phyloP scores from a whole-genome alignment of 2,797 vertebrate species.

The Acipenser transmontanus region DNA sequence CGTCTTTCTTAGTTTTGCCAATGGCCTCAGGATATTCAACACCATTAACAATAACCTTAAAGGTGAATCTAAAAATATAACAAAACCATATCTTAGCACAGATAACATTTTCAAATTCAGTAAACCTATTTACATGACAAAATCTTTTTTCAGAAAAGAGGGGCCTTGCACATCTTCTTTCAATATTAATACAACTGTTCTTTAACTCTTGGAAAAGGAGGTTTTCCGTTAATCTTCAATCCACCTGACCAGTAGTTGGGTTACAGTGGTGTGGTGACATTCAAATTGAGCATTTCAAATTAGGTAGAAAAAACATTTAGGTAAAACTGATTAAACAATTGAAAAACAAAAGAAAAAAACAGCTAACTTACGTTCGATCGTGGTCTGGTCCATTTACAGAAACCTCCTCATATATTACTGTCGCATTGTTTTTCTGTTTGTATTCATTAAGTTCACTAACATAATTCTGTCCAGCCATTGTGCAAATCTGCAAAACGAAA shows the following conservation, averaged over 20 bases:
- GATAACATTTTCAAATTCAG: no score
- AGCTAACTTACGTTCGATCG: conserved; percentile 46
- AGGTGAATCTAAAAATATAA: conserved; percentile 44
- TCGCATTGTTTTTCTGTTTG: conserved; percentile 12
- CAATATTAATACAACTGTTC: no score
- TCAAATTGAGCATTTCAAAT: no score
- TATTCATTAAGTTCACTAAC: conserved; percentile 37
- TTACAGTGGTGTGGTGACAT: no score
- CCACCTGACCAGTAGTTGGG: no score
- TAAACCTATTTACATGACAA: no score
- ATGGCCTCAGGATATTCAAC: conserved; percentile 36
- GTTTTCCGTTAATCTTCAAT: no score
- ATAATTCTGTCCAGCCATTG: conserved; percentile 41
- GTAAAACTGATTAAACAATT: no score
- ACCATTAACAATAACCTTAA: conserved; percentile 37
- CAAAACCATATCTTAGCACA: neutral
- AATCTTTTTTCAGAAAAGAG: no score
- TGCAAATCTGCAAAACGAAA: neutral
- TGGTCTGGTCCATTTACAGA: conserved; percentile 41
- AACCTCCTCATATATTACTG: conserved; percentile 33
- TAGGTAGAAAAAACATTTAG: no score
- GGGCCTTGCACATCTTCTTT: no score
- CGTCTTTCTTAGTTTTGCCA: conserved; percentile 59
- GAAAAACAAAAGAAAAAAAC: conserved; percentile 3
- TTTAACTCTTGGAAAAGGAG: no score